A percentile compares a stretch with the other conserved stretches of the same genome.
Evolutionary conservation across 2,113 vertebrate species (phyloP).

Genomic region (Psittacara wagleri): DNA sequence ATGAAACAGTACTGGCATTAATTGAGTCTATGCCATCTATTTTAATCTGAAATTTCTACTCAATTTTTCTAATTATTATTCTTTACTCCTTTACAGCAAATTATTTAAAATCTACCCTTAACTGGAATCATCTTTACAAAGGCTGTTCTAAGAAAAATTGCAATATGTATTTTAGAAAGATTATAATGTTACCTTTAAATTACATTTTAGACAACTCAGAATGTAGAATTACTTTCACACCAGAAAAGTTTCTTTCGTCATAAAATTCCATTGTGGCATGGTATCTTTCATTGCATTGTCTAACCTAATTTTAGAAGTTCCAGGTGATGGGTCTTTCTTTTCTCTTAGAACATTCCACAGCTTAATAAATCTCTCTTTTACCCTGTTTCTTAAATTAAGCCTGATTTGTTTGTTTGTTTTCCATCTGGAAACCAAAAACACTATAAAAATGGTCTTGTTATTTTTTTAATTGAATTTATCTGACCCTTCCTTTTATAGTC

Average conservation of each 20-base stretch:
- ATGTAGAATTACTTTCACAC: not conserved
- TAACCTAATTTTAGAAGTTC: not conserved
- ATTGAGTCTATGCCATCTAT: not conserved
- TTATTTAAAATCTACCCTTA: not conserved
- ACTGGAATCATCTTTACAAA: not conserved
- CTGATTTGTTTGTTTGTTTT: not conserved
- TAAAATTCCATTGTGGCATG: not conserved
- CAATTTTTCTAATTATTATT: not conserved
- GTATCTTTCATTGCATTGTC: not conserved
- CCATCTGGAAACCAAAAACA: not conserved
- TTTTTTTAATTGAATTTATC: not conserved
- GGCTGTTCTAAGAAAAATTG: not conserved
- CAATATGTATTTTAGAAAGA: not conserved
- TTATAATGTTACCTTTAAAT: not conserved
- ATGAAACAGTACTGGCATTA: not conserved
- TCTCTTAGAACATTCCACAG: not conserved
- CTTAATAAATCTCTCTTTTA: not conserved
- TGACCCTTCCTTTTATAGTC: not conserved
- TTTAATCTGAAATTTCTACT: not conserved
- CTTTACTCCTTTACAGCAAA: not conserved
- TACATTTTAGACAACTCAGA: not conserved
- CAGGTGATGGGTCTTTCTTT: not conserved
- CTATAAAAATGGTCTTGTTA: not conserved
- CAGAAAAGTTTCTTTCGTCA: not conserved
- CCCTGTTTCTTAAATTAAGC: not conserved